A percentile compares a stretch with the other conserved stretches of the same genome.
Evolutionary conservation across 2,113 vertebrate genomes (phyloP).

Genomic region (Excalfactoria chinensis): DNA sequence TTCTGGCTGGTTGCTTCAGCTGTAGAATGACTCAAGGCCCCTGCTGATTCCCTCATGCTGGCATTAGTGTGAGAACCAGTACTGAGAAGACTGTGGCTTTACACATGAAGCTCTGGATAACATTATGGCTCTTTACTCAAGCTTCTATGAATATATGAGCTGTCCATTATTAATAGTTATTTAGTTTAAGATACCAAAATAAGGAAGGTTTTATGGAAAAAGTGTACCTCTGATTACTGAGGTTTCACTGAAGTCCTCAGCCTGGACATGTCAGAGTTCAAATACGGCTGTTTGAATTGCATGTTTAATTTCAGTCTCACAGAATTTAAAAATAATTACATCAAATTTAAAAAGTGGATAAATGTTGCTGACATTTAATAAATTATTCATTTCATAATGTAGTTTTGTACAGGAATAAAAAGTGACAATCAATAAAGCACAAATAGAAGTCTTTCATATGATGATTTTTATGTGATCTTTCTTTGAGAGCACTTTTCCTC

Average conservation of each 20-base stretch:
- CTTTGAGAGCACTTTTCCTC: not conserved
- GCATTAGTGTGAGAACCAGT: conserved; percentile 33
- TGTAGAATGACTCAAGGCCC: conserved; percentile 20
- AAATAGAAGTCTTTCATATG: not conserved
- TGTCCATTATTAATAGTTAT: not conserved
- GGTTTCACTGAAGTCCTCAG: not conserved
- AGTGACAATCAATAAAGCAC: not conserved
- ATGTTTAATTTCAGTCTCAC: not conserved
- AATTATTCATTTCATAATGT: not conserved
- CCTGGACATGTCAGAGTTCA: not conserved
- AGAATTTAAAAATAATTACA: not conserved
- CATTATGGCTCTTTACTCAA: conserved; percentile 10
- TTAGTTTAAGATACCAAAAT: not conserved
- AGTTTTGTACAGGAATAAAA: not conserved
- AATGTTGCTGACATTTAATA: not conserved
- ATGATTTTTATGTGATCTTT: not conserved
- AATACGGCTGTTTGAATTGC: not conserved
- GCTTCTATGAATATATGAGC: not conserved
- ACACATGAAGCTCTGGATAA: not conserved
- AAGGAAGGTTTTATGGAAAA: not conserved
- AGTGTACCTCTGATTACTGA: not conserved
- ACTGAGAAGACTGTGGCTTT: conserved; percentile 20
- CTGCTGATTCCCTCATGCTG: conserved; percentile 44
- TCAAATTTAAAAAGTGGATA: not conserved
- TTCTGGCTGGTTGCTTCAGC: conserved; percentile 18